Percentiles rank a stretch among this genome's conserved stretches.
Evolutionary conservation across 1,140 invertebrate genomes (phyloP).

Genomic region (Brachionus asplanchnoidis): DNA sequence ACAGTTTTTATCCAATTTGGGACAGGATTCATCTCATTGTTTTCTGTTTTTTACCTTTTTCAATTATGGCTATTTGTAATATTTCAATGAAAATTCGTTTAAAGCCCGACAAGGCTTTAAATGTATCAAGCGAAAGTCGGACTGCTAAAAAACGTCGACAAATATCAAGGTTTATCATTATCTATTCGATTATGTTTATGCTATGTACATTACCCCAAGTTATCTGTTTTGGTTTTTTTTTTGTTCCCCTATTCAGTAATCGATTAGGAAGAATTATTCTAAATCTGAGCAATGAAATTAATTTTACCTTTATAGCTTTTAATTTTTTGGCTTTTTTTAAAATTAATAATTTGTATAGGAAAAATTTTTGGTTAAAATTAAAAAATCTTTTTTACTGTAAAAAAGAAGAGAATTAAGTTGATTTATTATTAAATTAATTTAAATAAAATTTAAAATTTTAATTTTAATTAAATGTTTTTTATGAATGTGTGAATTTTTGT

Average conservation of each 20-base stretch:
- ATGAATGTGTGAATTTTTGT: too few relatives aligned
- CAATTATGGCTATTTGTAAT: constrained; percentile 23
- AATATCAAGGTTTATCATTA: neutral
- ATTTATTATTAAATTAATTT: too few relatives aligned
- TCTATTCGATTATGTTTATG: constrained; percentile 1
- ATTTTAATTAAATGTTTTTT: too few relatives aligned
- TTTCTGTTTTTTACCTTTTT: constrained; percentile 5
- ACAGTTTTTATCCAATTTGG: constrained; percentile 25
- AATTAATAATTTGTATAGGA: constrained; percentile 16
- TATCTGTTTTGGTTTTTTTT: constrained; percentile 37
- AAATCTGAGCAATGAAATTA: neutral
- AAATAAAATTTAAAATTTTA: too few relatives aligned
- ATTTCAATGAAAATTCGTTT: neutral
- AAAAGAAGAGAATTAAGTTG: neutral
- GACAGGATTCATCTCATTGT: constrained; percentile 12
- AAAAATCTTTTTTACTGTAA: neutral
- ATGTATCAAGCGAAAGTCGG: neutral
- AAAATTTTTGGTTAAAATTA: neutral
- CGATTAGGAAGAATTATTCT: neutral
- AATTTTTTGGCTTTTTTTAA: constrained; percentile 23
- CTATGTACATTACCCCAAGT: neutral
- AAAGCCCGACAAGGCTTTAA: neutral
- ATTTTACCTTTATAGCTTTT: constrained; percentile 16
- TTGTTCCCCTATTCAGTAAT: neutral
- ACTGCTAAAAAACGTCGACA: neutral